A percentile compares a stretch with the other conserved stretches of the same genome.
Conservation (phyloP, 2,888 invertebrate species). For the Drosophila kuntzei region DNA sequence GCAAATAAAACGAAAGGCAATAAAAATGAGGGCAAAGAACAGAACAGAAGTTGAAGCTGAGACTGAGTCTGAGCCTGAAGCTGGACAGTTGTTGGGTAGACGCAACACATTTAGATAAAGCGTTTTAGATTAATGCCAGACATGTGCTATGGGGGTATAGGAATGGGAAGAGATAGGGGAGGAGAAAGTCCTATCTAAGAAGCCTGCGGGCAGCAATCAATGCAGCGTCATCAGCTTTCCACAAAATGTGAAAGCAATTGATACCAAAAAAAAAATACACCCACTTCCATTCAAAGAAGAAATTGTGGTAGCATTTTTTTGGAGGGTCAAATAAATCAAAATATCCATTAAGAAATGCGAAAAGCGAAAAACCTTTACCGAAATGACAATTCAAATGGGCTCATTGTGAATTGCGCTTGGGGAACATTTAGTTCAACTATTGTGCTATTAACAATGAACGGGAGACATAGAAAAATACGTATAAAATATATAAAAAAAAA, state of each 20-base stretch:
- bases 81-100: constrained; percentile 41
- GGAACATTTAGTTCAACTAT: constrained; percentile 63
- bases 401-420: constrained; percentile 51
- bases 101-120: constrained; percentile 75
- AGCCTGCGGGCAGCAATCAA: constrained; percentile 66
- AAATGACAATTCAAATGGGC: constrained; percentile 64
- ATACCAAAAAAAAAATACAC: constrained; percentile 17
- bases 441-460: constrained; percentile 17
- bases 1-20: constrained; percentile 78
- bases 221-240: constrained; percentile 75
- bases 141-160: constrained; percentile 24
- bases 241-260: constrained; percentile 57
- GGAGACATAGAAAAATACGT: constrained; percentile 7
- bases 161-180: too few relatives aligned
- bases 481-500: constrained; percentile 11
- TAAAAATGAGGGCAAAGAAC: constrained; percentile 54
- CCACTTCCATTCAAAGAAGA: neutral
- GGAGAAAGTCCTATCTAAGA: neutral
- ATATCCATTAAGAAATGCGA: constrained; percentile 54
- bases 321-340: constrained; percentile 64
- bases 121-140: constrained; percentile 75
- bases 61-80: constrained; percentile 10
- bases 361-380: constrained; percentile 32
- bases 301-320: constrained; percentile 3
- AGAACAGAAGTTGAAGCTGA: constrained; percentile 16